Evolutionary conservation across 2,797 vertebrate genomes (phyloP).

Genomic region (Myotis pilosus): DNA sequence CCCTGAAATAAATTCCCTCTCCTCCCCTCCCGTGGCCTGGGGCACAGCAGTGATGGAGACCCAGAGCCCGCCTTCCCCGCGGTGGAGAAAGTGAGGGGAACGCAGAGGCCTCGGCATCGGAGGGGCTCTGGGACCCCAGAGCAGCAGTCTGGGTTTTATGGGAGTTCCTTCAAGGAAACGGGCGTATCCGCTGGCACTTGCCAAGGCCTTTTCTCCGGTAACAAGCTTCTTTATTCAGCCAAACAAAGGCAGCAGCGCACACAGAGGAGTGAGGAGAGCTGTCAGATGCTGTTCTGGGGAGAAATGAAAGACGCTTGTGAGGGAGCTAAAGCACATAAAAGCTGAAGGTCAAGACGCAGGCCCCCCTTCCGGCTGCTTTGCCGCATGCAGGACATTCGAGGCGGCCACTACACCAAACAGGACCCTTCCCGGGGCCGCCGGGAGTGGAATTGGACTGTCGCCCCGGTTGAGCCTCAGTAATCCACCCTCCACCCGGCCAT

Average conservation of each 20-base stretch:
- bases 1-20: not conserved
- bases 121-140: not conserved
- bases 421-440: rapidly evolving
- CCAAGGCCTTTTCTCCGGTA: constrained; percentile 37
- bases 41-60: not conserved
- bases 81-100: not conserved
- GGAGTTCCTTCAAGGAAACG: constrained; percentile 61
- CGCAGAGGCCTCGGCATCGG: not conserved
- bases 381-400: rapidly evolving
- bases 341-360: constrained; percentile 39
- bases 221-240: constrained; percentile 67
- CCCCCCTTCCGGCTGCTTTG: not conserved
- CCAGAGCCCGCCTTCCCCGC: not conserved
- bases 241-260: constrained; percentile 56
- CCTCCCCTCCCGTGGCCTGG: not conserved
- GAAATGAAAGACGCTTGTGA: constrained; percentile 36
- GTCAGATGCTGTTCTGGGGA: constrained; percentile 44
- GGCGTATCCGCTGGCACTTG: constrained; percentile 41
- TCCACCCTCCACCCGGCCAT: not conserved
- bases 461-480: not conserved
- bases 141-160: not conserved
- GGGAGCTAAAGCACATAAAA: not conserved
- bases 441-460: too few relatives aligned
- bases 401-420: not conserved
- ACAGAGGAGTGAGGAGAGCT: constrained; percentile 36